Conservation (phyloP, 2,888 invertebrate genomes). For the Escarpia spicata region DNA sequence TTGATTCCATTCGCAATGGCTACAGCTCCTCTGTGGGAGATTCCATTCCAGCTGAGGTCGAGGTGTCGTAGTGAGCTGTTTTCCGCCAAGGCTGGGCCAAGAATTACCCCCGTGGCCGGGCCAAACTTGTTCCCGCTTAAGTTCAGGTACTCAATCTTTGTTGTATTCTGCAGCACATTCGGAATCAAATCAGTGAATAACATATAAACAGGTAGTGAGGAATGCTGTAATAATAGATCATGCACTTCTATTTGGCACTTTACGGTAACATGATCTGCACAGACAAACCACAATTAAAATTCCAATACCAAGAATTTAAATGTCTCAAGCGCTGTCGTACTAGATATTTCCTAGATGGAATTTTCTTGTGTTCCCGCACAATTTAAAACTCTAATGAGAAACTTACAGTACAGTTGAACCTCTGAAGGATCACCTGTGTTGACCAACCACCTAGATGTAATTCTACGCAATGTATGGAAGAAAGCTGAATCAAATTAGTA, state of each 20-base stretch:
- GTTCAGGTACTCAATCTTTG: constrained; percentile 59
- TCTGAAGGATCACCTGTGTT: too few relatives aligned
- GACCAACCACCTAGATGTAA: too few relatives aligned
- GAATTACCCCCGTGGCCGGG: constrained; percentile 55
- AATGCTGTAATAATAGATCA: not conserved
- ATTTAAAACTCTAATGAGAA: too few relatives aligned
- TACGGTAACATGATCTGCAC: not conserved
- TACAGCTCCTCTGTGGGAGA: constrained; percentile 61
- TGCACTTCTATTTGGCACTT: not conserved
- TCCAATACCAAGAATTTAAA: too few relatives aligned
- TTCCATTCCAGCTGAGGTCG: constrained; percentile 63
- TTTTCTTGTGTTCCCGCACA: too few relatives aligned
- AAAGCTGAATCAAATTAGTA: too few relatives aligned
- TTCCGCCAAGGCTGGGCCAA: constrained; percentile 63
- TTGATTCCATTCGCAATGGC: constrained; percentile 61
- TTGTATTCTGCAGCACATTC: constrained; percentile 49
- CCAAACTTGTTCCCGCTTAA: constrained; percentile 63
- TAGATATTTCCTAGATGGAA: too few relatives aligned
- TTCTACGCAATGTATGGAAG: too few relatives aligned
- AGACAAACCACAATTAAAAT: too few relatives aligned
- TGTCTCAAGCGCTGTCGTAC: too few relatives aligned
- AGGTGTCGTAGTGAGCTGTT: constrained; percentile 61
- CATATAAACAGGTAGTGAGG: not conserved
- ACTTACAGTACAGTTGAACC: too few relatives aligned
- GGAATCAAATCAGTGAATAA: not conserved